Evolutionary conservation across 2,888 invertebrate genomes (phyloP).

Genomic region (Agriopis aurantiaria): DNA sequence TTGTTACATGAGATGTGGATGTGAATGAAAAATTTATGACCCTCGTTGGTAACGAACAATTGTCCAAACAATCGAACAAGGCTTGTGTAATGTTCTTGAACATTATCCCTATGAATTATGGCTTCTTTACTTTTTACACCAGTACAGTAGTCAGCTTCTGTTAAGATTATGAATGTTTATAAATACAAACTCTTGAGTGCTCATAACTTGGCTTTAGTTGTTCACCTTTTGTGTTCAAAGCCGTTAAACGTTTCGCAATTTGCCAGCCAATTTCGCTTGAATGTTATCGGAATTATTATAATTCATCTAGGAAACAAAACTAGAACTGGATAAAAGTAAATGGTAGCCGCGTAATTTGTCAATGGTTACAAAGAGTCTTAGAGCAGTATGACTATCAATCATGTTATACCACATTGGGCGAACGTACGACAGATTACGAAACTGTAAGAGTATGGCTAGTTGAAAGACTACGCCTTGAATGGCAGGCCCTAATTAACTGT

Average conservation of each 20-base stretch:
- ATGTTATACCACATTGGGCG: conserved; percentile 61
- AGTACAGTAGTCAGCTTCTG: conserved; percentile 34
- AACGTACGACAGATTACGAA: conserved; percentile 78
- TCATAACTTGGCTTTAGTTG: conserved; percentile 32
- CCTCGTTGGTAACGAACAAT: conserved; percentile 53
- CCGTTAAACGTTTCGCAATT: conserved; percentile 27
- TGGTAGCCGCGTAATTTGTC: conserved; percentile 78
- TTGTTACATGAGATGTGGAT: conserved; percentile 70
- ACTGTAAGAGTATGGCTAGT: conserved; percentile 45
- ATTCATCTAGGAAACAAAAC: conserved; percentile 57
- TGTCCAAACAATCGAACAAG: conserved; percentile 51
- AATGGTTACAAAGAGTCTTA: conserved; percentile 72
- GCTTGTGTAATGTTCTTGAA: conserved; percentile 15
- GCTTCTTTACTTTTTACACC: conserved; percentile 27
- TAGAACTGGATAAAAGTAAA: conserved; percentile 66
- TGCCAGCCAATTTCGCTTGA: conserved; percentile 42
- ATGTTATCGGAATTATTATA: conserved; percentile 53
- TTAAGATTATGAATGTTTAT: conserved; percentile 11
- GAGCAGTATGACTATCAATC: conserved; percentile 66
- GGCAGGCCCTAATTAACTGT: conserved; percentile 84
- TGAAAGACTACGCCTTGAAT: conserved; percentile 64
- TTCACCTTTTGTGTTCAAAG: conserved; percentile 33
- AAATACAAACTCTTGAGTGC: conserved; percentile 9
- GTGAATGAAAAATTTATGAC: conserved; percentile 68
- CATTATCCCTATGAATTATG: conserved; percentile 35